Evolutionary conservation across 2,888 invertebrate species (phyloP).

Genomic region (Abrostola triplasia): DNA sequence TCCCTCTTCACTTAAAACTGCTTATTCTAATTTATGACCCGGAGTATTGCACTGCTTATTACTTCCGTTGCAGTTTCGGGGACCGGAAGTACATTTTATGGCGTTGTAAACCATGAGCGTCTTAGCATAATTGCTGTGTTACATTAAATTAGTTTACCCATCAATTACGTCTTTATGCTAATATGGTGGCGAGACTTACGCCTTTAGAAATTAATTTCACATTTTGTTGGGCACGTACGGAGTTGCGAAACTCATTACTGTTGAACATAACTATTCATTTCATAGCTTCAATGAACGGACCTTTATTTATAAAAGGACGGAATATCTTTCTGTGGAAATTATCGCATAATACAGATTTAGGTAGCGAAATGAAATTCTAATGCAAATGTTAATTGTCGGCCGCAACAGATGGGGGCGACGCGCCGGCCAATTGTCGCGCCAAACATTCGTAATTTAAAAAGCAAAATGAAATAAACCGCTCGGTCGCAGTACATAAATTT

Average conservation of each 20-base stretch:
- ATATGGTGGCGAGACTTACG: conserved; percentile 66
- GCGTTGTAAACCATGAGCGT: conserved; percentile 85
- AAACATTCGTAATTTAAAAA: conserved; percentile 88
- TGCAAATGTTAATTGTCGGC: conserved; percentile 81
- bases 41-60: conserved; percentile 86
- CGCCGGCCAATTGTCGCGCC: conserved; percentile 83
- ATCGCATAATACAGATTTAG: conserved; percentile 55
- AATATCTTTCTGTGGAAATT: conserved; percentile 40
- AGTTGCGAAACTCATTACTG: conserved; percentile 48
- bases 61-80: conserved; percentile 85
- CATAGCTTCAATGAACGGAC: conserved; percentile 26
- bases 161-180: conserved; percentile 84
- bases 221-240: conserved; percentile 52
- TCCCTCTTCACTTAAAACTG: conserved; percentile 81
- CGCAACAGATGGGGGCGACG: conserved; percentile 86
- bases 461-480: conserved; percentile 86
- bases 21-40: conserved; percentile 85
- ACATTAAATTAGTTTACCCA: conserved; percentile 85
- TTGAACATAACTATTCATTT: conserved; percentile 44
- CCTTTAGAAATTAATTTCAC: conserved; percentile 60
- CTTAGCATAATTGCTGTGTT: conserved; percentile 86
- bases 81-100: conserved; percentile 83
- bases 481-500: conserved; percentile 88
- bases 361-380: conserved; percentile 72
- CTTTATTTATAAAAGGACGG: conserved; percentile 34